A percentile compares a stretch with the other conserved stretches of the same genome.
phyloP scores from a whole-genome alignment of 1,140 invertebrate species.

The Trachymyrmex septentrionalis region DNA sequence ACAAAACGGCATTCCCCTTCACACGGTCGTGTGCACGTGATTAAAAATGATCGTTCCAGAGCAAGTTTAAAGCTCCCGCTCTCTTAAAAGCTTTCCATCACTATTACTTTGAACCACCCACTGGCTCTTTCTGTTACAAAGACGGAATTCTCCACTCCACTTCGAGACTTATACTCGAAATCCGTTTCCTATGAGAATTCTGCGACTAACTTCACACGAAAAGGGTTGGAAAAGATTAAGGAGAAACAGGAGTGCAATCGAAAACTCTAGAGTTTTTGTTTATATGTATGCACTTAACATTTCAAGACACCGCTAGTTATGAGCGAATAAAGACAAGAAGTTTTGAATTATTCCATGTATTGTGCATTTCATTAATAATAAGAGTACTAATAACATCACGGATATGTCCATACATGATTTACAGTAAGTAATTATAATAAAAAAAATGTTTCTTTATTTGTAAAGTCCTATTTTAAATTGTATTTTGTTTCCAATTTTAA shows the following conservation, averaged over 20 bases:
- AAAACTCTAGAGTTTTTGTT: neutral
- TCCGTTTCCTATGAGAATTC: conserved; percentile 30
- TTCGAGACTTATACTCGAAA: conserved; percentile 42
- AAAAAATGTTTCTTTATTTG: no score
- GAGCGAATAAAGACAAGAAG: neutral
- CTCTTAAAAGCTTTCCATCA: conserved; percentile 46
- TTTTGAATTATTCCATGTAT: no score
- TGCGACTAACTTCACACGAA: neutral
- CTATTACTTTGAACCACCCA: conserved; percentile 44
- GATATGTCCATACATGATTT: no score
- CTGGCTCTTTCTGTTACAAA: conserved; percentile 43
- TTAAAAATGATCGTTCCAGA: conserved; percentile 80
- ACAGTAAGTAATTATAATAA: no score
- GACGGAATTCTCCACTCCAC: conserved; percentile 49
- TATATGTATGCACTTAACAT: neutral
- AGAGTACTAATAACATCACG: no score
- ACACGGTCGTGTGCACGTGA: conserved; percentile 63
- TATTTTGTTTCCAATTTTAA: no score
- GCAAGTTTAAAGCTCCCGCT: conserved; percentile 64
- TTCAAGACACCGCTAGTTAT: neutral
- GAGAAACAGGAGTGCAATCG: neutral
- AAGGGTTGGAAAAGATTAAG: conserved; percentile 50
- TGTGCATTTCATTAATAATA: no score
- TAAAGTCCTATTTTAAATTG: no score
- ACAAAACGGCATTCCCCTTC: neutral